Evolutionary conservation across 2,797 vertebrate genomes (phyloP), one percentile per base, ranked within the genome.

Genomic region (Prionace glauca): DNA sequence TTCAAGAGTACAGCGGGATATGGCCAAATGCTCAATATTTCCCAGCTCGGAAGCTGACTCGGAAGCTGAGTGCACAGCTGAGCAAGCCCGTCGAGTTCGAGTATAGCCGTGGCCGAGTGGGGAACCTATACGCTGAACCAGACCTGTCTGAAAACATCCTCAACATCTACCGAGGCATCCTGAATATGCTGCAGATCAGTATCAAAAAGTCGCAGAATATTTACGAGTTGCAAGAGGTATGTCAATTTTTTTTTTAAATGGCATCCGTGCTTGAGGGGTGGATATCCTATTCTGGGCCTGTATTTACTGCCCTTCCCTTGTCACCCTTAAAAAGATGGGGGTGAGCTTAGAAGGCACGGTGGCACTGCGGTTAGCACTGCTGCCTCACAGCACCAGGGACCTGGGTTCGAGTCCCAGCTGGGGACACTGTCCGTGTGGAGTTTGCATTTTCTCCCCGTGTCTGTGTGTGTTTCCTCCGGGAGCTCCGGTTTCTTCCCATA

Each of bases 221-320:
- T 32, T 98, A 98, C 14, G 97, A 96, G 50, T 96, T 98, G 88
- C 98, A 98, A 96, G 98, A 98, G 98, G 98, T 98, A 96, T 8
- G 9, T n/a, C 0, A 16, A 11, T 56, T 74, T 3, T 56, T 74
- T 16, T 18, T 50, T 94, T 5, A 24, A 79, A 72, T 45, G 41
- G 3, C 29, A 9, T 56, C 8, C 45, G 32, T 20, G 74, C 14
- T 32, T 5, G 12, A 20, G 62, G 2, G 20, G 86, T 88, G 11
- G 2, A 20, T 41, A 5, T 41, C 36, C 5, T 7, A 10, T 1
- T 7, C 22, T 24, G 4, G 8, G 79, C 36, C 16, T 0, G 79
- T 60, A 90, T n/a, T 65, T 62, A 65, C 32, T 90, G 26, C 56
- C 29, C 12, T n/a, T 26, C 41, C 24, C 7, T 24, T 12, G 50